Base-by-base conservation (phyloP, 1,140 invertebrate species). In the Acromyrmex charruanus region DNA sequence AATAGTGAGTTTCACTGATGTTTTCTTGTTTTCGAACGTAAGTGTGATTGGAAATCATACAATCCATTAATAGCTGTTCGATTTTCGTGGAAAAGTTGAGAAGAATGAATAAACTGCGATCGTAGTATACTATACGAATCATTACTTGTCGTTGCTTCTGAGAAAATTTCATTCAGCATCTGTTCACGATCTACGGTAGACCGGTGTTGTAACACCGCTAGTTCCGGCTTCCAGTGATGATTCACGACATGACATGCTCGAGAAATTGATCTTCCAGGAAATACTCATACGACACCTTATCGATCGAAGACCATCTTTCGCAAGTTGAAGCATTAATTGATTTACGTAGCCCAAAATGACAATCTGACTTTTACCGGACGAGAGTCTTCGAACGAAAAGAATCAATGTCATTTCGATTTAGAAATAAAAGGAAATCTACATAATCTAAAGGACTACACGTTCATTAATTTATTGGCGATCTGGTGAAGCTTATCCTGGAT, bases 91-190 rank as follows among this genome's bases (percentile, higher is more conserved):
- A 90, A 44, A 44, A 90, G 2, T 35, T 39, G 25, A n/a, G 39
- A 12, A 6, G 69, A 71, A 71, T 85, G 79, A 81, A 87, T 87
- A 74, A 87, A 69, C 79, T 59, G 25, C 51, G 55, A 53, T 44
- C 18, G n/a, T 44, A 55, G 35, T 66, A 44, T 66, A 65, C 39
- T 81, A 85, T 59, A 63, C 53, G 51, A 71, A 25, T 9, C 3
- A 63, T 9, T 69, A 39, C 71, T 58, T 69, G 77, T 77, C 75
- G 28, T 77, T 25, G 25, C 55, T 91, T 91, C 90, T 58, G 61
- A 89, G 90, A 89, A 91, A 88, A 85, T 85, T 91, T 91, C 90
- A 91, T 91, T 91, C 81, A 89, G 10, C 21, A 91, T 86, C 86
- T 21, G 59, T 16, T 69, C 61, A 68, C 59, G 77, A 87, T 89